phyloP scores from a whole-genome alignment of 1,140 invertebrate genomes.

The Cotesia glomerata region DNA sequence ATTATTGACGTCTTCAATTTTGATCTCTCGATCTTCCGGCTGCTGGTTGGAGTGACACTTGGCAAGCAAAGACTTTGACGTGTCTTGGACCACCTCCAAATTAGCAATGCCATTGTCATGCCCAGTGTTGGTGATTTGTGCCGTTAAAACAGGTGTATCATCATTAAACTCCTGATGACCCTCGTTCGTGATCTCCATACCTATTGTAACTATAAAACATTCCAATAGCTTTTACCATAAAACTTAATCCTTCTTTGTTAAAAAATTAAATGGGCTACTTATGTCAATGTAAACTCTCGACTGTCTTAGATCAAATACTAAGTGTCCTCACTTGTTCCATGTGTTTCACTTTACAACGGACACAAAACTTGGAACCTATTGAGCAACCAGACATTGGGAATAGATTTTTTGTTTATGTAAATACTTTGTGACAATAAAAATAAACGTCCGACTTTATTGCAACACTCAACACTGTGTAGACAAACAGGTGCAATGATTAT shows the following conservation, averaged over 20 bases:
- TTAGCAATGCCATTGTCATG: constrained; percentile 15
- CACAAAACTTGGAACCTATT: neutral
- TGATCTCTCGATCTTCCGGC: neutral
- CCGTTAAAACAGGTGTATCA: neutral
- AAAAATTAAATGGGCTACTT: neutral
- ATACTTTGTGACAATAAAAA: neutral
- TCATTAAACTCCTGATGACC: neutral
- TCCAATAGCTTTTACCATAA: neutral
- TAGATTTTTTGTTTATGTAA: neutral
- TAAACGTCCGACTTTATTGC: constrained; percentile 3
- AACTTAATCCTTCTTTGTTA: neutral
- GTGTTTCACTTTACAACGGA: neutral
- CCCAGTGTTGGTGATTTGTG: neutral
- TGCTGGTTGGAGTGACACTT: neutral
- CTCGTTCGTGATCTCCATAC: constrained; percentile 7
- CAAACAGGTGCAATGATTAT: neutral
- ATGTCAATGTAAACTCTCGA: too few relatives aligned
- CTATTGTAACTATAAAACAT: constrained; percentile 5
- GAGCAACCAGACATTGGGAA: neutral
- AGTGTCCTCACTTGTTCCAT: too few relatives aligned
- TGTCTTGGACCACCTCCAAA: constrained; percentile 21
- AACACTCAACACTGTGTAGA: neutral
- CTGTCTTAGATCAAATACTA: too few relatives aligned
- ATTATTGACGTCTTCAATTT: constrained; percentile 1
- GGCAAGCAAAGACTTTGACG: neutral